Base-by-base conservation (phyloP, 2,888 invertebrate genomes). In the Thereva unica region DNA sequence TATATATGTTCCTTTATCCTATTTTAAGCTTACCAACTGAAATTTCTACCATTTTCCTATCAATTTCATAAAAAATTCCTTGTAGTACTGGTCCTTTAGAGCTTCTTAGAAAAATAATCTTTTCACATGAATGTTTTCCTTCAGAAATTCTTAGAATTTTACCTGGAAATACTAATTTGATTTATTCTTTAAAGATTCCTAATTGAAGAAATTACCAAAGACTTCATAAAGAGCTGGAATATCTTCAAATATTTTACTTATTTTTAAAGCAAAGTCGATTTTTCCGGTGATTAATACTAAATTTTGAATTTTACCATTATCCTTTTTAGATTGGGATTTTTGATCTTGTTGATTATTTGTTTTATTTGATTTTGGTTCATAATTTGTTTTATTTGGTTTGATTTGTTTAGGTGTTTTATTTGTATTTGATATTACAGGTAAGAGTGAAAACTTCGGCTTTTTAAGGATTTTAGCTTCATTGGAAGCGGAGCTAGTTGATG, bases 81-180 rank as follows among this genome's bases (percentile, higher is more conserved):
- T 78, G 78, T 1, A 80, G 54, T 6, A 80, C 74, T 1, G 80
- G 79, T 0, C 80, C 80, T 12, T 72, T 70, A 40, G 72, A 68
- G 54, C 71, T 75, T 3, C 78, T 74, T 37, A 80, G 54, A 1
- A 80, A 57, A 47, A 80, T 68, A 0, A 74, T 74, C 12, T 74
- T 69, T 55, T 78, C 76, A 40, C 67, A 71, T 0, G 71, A 68
- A 9, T 73, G 72, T 66, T 78, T 79, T 10, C 78, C 78, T 3
- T 69, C 71, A 6, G 71, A 68, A 12, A 76, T 74, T 69, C 75
- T 76, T 45, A 76, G n/a, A 3, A 80, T 61, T 66, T 75, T 75
- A 1, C 78, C 79, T 79, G 44, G 8, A 72, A 67, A 7, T 53
- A 59, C 37, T 38, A 52, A n/a, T 10, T 47, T 47, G 47, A 4